Evolutionary conservation across 2,113 vertebrate species (phyloP).

Genomic region (Pseudorectes ferrugineus): DNA sequence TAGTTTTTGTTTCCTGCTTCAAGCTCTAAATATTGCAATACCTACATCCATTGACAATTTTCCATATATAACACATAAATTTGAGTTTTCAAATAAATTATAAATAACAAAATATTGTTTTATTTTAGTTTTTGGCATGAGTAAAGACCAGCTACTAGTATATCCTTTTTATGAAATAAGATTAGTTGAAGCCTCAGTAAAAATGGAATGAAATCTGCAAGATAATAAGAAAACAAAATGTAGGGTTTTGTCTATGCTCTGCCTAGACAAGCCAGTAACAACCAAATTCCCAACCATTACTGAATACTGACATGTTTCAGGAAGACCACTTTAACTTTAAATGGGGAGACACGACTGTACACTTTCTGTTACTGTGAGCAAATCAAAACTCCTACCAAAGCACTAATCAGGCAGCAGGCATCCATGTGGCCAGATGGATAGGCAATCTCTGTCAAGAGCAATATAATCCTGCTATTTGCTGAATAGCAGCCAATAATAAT

Average conservation of each 20-base stretch:
- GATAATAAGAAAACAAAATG: not conserved
- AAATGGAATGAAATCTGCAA: not conserved
- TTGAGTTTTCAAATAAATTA: not conserved
- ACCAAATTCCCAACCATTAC: not conserved
- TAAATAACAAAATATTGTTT: not conserved
- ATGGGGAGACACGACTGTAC: not conserved
- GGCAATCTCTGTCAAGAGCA: constrained; percentile 28
- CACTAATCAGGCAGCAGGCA: not conserved
- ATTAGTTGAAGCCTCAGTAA: not conserved
- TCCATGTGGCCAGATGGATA: constrained; percentile 29
- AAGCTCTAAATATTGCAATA: not conserved
- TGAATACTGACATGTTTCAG: not conserved
- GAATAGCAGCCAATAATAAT: constrained; percentile 49
- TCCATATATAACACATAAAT: not conserved
- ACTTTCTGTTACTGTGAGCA: not conserved
- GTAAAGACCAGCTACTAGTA: not conserved
- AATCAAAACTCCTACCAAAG: not conserved
- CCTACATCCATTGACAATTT: not conserved
- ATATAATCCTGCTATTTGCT: constrained; percentile 38
- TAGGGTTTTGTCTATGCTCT: not conserved
- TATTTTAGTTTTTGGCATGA: not conserved
- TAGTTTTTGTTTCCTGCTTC: not conserved
- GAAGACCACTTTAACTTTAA: not conserved
- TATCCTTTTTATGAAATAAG: not conserved
- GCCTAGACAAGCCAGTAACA: not conserved